Evolutionary conservation across 1,140 invertebrate genomes (phyloP).

Genomic region (Polypedilum vanderplanki): DNA sequence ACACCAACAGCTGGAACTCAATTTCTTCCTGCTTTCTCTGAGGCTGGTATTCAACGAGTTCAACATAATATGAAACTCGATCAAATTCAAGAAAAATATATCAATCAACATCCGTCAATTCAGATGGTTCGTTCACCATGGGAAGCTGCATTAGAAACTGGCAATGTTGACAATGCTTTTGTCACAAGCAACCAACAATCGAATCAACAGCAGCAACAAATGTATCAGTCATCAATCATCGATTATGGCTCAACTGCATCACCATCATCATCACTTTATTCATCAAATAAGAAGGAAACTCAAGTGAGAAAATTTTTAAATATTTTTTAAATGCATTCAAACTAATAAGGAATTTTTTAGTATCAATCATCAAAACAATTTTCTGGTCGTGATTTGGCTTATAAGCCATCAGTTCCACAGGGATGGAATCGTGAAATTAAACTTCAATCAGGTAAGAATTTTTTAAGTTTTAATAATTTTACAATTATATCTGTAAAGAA

Average conservation of each 20-base stretch:
- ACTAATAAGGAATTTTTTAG: background rate
- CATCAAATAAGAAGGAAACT: background rate
- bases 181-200: conserved; percentile 35
- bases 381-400: conserved; percentile 38
- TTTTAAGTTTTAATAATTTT: background rate
- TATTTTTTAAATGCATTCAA: background rate
- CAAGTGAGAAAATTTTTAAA: background rate
- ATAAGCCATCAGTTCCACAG: conserved; percentile 48
- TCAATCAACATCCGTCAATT: conserved; percentile 46
- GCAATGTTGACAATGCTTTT: conserved; percentile 62
- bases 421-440: conserved; percentile 47
- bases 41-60: conserved; percentile 41
- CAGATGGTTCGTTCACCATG: conserved; percentile 62
- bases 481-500: too few species aligned
- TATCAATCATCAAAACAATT: conserved; percentile 33
- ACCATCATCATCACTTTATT: conserved; percentile 20
- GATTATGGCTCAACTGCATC: conserved; percentile 29
- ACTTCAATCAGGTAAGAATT: conserved; percentile 38
- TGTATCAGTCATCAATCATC: conserved; percentile 34
- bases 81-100: conserved; percentile 50
- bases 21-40: conserved; percentile 39
- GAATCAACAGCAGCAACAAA: conserved; percentile 33
- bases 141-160: conserved; percentile 65
- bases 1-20: conserved; percentile 36
- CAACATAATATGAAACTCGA: conserved; percentile 41